These are phyloP conservation scores for Drosophila testacea DNA, from an alignment of 2,888 invertebrate species.

Conservation along the genomic window DNA sequence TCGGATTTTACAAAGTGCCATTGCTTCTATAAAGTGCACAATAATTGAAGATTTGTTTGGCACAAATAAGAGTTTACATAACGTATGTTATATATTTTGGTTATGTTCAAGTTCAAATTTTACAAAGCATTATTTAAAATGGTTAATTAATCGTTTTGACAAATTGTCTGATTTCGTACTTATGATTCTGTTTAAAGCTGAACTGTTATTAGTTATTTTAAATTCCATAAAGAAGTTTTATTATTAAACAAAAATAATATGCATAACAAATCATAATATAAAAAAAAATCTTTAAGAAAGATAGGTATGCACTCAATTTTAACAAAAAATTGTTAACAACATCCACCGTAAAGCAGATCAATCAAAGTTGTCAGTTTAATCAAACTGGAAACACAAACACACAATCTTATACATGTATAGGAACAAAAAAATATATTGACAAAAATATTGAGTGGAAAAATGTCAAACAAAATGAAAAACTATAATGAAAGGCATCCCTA, in stretches of 20 bases:
- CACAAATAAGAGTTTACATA: slow-evolving; percentile 9
- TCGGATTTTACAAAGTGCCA: slow-evolving; percentile 43
- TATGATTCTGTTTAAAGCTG: too few species aligned
- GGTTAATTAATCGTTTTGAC: slow-evolving; percentile 7
- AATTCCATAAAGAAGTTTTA: too few species aligned
- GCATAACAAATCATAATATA: too few species aligned
- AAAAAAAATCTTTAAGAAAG: background rate
- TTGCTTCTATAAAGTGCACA: slow-evolving; percentile 33
- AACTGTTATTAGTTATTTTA: too few species aligned
- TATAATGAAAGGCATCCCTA: slow-evolving; percentile 49
- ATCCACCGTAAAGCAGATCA: slow-evolving; percentile 7
- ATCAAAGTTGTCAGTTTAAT: slow-evolving; percentile 37
- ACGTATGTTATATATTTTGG: slow-evolving; percentile 14
- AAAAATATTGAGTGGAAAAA: slow-evolving; percentile 24
- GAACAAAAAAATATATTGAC: background rate
- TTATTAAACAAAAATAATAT: too few species aligned
- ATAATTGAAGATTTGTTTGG: slow-evolving; percentile 53
- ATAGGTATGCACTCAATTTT: background rate
- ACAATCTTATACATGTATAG: background rate
- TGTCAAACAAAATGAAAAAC: slow-evolving; percentile 58
- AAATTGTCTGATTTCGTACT: background rate
- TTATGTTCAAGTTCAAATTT: slow-evolving; percentile 3
- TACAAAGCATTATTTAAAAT: slow-evolving; percentile 12
- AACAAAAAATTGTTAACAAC: background rate
- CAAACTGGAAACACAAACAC: slow-evolving; percentile 4